Percentiles rank a stretch among this genome's conserved stretches.
Evolutionary conservation across 2,888 invertebrate genomes (phyloP).

Genomic region (Mallateleia sp.): DNA sequence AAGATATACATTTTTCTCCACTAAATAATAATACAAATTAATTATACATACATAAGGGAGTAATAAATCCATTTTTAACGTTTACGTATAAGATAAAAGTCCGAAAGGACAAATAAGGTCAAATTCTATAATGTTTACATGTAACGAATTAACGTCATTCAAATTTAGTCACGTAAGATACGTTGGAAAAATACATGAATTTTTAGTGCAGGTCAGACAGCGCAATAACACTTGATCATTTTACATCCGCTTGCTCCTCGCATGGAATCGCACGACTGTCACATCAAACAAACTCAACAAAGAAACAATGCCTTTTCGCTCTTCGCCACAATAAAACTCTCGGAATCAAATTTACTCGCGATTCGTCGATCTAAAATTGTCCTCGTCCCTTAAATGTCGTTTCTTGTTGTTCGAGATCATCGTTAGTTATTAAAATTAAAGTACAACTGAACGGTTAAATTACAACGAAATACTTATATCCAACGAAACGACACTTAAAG

Average conservation of each 20-base stretch:
- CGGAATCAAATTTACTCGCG: background rate
- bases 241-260: constrained; percentile 36
- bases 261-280: constrained; percentile 43
- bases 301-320: constrained; percentile 31
- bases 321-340: constrained; percentile 12
- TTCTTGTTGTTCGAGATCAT: background rate
- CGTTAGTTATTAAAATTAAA: constrained; percentile 14
- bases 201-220: constrained; percentile 77
- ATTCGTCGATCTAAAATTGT: background rate
- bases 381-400: background rate
- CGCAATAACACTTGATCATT: constrained; percentile 69
- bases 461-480: no score
- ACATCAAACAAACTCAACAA: constrained; percentile 49
- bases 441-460: background rate
- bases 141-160: background rate
- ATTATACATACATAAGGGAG: no score
- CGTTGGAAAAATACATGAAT: constrained; percentile 77
- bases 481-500: no score
- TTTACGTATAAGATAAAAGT: no score
- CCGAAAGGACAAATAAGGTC: no score
- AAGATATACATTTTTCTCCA: no score
- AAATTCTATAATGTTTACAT: no score
- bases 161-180: constrained; percentile 76
- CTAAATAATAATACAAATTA: no score
- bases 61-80: no score